Conservation (phyloP, 2,797 vertebrate species). For the Bovichtus diacanthus region DNA sequence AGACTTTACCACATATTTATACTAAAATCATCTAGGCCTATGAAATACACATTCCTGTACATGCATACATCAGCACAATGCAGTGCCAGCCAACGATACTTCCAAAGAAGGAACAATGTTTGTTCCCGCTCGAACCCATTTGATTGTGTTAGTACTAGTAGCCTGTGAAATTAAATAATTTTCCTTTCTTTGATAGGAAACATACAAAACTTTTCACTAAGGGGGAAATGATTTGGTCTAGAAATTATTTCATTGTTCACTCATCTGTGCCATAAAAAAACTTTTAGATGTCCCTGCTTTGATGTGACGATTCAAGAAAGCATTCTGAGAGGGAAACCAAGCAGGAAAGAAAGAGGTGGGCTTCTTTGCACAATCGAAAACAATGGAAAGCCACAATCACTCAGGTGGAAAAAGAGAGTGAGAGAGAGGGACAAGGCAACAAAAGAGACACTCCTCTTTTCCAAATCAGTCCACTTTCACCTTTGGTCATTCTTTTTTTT, state of each 20-base stretch:
- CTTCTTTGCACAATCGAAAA: slow-evolving; percentile 49
- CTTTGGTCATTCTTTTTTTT: slow-evolving; percentile 60
- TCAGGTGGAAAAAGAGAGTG: slow-evolving; percentile 28
- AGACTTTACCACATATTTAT: not conserved
- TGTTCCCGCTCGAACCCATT: not conserved
- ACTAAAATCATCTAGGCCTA: not conserved
- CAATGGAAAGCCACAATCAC: slow-evolving; percentile 37
- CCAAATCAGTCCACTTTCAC: slow-evolving; percentile 62
- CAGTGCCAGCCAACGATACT: not conserved
- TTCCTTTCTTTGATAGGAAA: slow-evolving; percentile 15
- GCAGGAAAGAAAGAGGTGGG: slow-evolving; percentile 29
- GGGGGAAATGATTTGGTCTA: slow-evolving; percentile 16
- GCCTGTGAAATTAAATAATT: slow-evolving; percentile 23
- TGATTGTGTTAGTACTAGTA: not conserved
- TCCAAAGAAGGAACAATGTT: not conserved
- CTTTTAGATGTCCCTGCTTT: slow-evolving; percentile 32
- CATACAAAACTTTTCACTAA: slow-evolving; percentile 30
- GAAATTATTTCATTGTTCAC: slow-evolving; percentile 50
- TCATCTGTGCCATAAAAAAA: slow-evolving; percentile 45
- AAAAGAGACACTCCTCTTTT: slow-evolving; percentile 41
- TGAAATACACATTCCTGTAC: not conserved
- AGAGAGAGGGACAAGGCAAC: slow-evolving; percentile 24
- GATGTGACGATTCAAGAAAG: slow-evolving; percentile 44
- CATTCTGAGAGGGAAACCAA: slow-evolving; percentile 17
- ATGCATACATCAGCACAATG: not conserved